phyloP scores from a whole-genome alignment of 2,797 vertebrate species.

The Oreochromis mossambicus region DNA sequence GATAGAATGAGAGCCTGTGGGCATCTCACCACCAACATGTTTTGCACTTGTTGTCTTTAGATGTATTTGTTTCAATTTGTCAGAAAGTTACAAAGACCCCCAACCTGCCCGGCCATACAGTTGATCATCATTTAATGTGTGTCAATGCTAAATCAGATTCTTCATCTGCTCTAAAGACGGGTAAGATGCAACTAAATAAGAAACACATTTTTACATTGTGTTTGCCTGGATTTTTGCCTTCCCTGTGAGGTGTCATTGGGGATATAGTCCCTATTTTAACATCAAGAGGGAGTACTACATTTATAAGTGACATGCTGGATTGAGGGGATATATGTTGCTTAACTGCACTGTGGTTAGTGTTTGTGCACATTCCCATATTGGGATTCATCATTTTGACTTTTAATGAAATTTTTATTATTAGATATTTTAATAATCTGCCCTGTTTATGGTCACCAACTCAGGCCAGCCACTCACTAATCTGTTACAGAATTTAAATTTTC shows the following conservation, averaged over 20 bases:
- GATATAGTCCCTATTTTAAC: not conserved
- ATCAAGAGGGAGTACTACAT: not conserved
- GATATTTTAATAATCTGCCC: not conserved
- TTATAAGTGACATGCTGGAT: not conserved
- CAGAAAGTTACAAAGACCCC: not conserved
- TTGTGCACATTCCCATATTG: not conserved
- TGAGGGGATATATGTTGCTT: not conserved
- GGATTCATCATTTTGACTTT: not conserved
- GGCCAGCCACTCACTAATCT: not conserved
- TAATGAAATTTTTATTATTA: not conserved
- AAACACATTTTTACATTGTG: not conserved
- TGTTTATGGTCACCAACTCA: not conserved
- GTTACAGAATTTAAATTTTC: not conserved
- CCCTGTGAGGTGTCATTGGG: not conserved
- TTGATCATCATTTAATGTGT: not conserved
- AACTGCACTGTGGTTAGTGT: not conserved
- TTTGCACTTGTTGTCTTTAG: not conserved
- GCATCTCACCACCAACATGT: not conserved
- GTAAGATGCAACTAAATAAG: slow-evolving; percentile 19
- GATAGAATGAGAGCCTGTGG: not conserved
- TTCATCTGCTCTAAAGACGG: not conserved
- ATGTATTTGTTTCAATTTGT: not conserved
- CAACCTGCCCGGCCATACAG: not conserved
- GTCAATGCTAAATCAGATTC: slow-evolving; percentile 3
- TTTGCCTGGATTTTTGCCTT: not conserved